phyloP scores from a whole-genome alignment of 2,113 vertebrate genomes.

The Natator depressus region DNA sequence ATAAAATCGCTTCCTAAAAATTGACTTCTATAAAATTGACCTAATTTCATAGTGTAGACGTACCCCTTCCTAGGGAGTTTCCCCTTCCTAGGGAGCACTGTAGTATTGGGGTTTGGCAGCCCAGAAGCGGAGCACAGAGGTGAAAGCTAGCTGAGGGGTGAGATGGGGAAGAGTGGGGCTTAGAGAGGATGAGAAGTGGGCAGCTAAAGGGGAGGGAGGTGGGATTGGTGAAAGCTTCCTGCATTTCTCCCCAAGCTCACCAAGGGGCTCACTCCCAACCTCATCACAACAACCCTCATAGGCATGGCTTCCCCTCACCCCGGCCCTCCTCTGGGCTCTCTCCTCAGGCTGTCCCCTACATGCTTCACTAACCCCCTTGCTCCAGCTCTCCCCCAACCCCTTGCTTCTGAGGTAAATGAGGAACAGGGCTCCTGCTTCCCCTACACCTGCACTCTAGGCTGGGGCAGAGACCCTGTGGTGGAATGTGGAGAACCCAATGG shows the following conservation, averaged over 20 bases:
- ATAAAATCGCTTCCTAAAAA: no score
- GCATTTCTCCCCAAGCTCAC: not conserved
- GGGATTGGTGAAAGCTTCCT: not conserved
- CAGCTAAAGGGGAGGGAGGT: no score
- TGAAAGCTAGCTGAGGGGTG: not conserved
- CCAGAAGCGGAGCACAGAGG: no score
- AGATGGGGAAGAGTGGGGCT: not conserved
- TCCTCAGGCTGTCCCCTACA: not conserved
- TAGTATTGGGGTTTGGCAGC: not conserved
- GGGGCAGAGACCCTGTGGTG: not conserved
- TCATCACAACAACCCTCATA: not conserved
- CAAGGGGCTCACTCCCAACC: no score
- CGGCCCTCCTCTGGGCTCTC: not conserved
- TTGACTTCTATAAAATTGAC: no score
- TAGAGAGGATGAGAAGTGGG: not conserved
- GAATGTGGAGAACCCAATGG: not conserved
- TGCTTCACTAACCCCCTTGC: not conserved
- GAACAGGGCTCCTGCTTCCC: not conserved
- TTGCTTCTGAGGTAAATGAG: not conserved
- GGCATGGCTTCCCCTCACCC: not conserved
- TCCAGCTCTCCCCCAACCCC: not conserved
- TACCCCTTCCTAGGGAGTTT: no score
- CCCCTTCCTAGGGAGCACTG: not conserved
- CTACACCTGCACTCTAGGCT: no score
- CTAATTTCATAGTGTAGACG: no score